Evolutionary conservation across 2,113 vertebrate species (phyloP), one percentile per base, ranked within the genome.

Genomic region (Panthera leo): DNA sequence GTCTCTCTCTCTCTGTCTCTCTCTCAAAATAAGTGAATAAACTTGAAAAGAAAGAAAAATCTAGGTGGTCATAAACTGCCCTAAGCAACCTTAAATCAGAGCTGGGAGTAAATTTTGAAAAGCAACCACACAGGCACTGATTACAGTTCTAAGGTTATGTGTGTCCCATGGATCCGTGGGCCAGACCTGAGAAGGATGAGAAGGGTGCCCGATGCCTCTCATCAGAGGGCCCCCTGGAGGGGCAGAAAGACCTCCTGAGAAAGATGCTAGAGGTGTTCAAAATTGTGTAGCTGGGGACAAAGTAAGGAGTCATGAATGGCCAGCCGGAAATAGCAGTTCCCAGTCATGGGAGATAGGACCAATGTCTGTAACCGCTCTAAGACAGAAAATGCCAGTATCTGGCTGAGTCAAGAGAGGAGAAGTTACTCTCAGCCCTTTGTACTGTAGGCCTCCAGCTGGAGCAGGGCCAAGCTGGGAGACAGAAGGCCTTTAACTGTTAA

Each of bases 341-440:
- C 36, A 31, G 23, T 36, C 42, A 7, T 2, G 4, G 14, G 5
- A 90, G 75, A 45, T 19, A 55, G 67, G 36, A 19, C 36, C n/a
- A 10, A 67, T 13, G 9, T 71, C 70, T 51, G 0, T 12, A 34
- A n/a, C 8, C 10, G 18, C 6, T 73, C 36, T 3, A 3, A 6
- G 67, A 51, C 9, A 92, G 31, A 68, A 90, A 63, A 84, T 7
- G 25, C 7, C 31, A 15, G 58, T 21, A 14, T 11, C 16, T 7
- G 23, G 19, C 11, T 36, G 39, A 73, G 8, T 36, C 15, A 48
- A 18, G 39, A 21, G n/a, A 89, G 1, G 83, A 70, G 23, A 31
- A 53, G 5, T 2, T 1, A 0, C 7, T 36, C 3, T 1, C 12
- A 83, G 58, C 58, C n/a, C 8, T 34, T 63, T 16, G 73, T 14